Conservation (phyloP, 2,797 vertebrate species). For the Protosalanx chinensis region DNA sequence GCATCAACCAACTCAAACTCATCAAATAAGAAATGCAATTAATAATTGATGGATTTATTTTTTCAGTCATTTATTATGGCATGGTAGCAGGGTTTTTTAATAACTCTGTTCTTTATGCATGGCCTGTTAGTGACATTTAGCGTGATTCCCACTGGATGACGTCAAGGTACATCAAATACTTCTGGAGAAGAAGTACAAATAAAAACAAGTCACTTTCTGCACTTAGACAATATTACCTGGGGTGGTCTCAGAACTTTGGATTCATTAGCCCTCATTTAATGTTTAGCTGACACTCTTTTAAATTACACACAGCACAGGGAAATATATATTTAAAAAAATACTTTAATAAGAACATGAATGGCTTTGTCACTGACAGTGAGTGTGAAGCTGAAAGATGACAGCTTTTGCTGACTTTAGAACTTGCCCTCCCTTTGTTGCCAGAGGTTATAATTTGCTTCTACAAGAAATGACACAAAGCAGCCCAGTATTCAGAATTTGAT, state of each 20-base stretch:
- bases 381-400: too few relatives aligned
- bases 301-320: not conserved
- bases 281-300: not conserved
- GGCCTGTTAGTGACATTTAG: slow-evolving; percentile 41
- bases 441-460: too few relatives aligned
- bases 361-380: not conserved
- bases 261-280: not conserved
- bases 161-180: slow-evolving; percentile 14
- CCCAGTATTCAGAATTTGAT: too few relatives aligned
- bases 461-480: too few relatives aligned
- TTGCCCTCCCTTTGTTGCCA: too few relatives aligned
- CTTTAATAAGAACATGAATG: not conserved
- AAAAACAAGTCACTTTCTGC: slow-evolving; percentile 2
- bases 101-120: slow-evolving; percentile 39
- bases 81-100: slow-evolving; percentile 9
- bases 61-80: slow-evolving; percentile 36
- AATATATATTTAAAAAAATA: too few relatives aligned
- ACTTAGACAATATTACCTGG: not conserved
- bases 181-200: slow-evolving; percentile 27
- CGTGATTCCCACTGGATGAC: slow-evolving; percentile 17
- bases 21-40: slow-evolving; percentile 21
- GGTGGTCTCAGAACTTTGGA: not conserved
- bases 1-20: not conserved
- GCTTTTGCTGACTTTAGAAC: too few relatives aligned
- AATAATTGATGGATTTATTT: slow-evolving; percentile 39